phyloP scores from a whole-genome alignment of 2,797 vertebrate genomes.

The Phataginus tetradactyla region DNA sequence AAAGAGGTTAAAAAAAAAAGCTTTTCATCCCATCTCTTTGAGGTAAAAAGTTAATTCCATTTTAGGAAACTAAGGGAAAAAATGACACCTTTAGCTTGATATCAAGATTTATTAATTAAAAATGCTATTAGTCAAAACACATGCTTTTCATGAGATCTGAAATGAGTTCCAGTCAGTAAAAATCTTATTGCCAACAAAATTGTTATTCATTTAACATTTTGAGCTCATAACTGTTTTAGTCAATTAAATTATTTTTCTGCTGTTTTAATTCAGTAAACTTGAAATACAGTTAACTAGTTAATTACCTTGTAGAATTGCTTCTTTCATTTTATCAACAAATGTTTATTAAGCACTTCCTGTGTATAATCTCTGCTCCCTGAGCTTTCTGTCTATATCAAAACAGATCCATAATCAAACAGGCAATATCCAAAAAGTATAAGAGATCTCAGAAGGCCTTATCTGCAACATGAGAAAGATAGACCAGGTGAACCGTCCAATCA shows the following conservation, averaged over 20 bases:
- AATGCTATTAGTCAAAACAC: constrained; percentile 25
- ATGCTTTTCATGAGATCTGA: not conserved
- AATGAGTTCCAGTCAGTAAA: constrained; percentile 18
- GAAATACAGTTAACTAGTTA: not conserved
- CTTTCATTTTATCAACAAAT: constrained; percentile 42
- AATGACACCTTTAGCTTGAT: not conserved
- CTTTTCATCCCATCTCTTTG: not conserved
- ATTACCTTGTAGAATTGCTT: not conserved
- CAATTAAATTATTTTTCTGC: constrained; percentile 9
- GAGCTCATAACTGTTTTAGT: not conserved
- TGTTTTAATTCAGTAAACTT: constrained; percentile 10
- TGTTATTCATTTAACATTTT: constrained; percentile 45
- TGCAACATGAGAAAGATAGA: not conserved
- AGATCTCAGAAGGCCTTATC: not conserved
- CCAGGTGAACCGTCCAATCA: not conserved
- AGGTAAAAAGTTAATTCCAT: constrained; percentile 11
- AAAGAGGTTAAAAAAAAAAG: not conserved
- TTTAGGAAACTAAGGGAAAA: not conserved
- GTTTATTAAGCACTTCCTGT: not conserved
- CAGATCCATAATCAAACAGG: constrained; percentile 17
- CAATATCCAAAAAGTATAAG: not conserved
- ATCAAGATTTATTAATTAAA: constrained; percentile 12
- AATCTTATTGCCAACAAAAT: not conserved
- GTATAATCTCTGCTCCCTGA: not conserved
- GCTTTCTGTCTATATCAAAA: not conserved